Conservation (phyloP, 2,113 vertebrate species). For the Mastomys coucha region DNA sequence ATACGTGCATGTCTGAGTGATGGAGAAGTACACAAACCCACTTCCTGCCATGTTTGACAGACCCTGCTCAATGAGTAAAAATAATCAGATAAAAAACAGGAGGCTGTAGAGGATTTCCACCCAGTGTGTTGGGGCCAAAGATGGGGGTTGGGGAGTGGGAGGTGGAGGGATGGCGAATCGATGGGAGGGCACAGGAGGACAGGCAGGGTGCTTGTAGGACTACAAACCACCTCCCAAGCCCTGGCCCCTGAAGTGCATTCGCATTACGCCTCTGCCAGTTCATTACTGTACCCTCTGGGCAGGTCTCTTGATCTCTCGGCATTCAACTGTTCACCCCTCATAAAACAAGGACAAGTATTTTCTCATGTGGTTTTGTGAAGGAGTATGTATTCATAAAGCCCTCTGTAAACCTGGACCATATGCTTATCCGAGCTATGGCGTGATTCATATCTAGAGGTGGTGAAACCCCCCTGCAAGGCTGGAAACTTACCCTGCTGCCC, state of each 20-base stretch:
- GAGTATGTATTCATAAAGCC: constrained; percentile 50
- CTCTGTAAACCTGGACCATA: constrained; percentile 59
- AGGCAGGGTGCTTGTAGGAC: background rate
- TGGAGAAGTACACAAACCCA: background rate
- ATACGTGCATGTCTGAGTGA: too few relatives aligned
- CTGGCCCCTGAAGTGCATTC: fast-evolving
- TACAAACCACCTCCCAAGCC: background rate
- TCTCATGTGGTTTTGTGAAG: constrained; percentile 70
- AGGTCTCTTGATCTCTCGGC: background rate
- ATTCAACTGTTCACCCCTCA: constrained; percentile 59
- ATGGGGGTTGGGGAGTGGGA: background rate
- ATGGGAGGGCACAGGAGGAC: background rate
- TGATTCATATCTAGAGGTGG: constrained; percentile 12
- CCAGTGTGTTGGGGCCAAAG: background rate
- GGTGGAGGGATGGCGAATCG: background rate
- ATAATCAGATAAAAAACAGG: background rate
- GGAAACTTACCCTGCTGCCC: background rate
- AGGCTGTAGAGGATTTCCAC: background rate
- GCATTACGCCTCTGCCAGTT: background rate
- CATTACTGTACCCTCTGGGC: background rate
- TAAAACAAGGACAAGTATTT: constrained; percentile 65
- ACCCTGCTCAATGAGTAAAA: background rate
- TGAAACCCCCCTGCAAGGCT: background rate
- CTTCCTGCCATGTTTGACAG: background rate
- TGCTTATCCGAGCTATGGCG: constrained; percentile 20